Percentiles rank a stretch among this genome's conserved stretches.
Conservation (phyloP, 1,140 invertebrate genomes). For the Octopus sinensis region DNA sequence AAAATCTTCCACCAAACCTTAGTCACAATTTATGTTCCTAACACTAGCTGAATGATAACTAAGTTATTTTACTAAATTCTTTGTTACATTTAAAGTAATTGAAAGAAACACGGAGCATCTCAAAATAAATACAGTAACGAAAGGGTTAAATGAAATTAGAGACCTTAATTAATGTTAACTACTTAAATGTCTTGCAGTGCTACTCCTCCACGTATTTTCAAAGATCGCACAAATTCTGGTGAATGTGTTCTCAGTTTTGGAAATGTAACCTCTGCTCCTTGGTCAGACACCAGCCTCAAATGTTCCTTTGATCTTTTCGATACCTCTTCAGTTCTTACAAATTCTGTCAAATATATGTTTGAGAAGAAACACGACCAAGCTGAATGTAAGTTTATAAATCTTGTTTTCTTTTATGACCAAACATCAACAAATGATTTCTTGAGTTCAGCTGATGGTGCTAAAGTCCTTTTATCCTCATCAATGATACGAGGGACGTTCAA, state of each 20-base stretch:
- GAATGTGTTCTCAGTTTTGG: conserved; percentile 60
- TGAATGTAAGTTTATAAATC: conserved; percentile 30
- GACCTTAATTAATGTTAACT: too few species aligned
- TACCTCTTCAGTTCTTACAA: conserved; percentile 17
- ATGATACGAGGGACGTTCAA: background rate
- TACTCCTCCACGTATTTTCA: conserved; percentile 62
- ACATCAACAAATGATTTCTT: background rate
- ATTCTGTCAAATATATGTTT: conserved; percentile 60
- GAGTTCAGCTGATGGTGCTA: background rate
- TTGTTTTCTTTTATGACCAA: background rate
- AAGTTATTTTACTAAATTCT: too few species aligned
- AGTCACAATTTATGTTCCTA: too few species aligned
- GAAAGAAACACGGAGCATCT: too few species aligned
- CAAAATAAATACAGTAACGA: too few species aligned
- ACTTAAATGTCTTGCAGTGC: conserved; percentile 21
- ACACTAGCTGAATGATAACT: too few species aligned
- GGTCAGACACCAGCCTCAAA: conserved; percentile 34
- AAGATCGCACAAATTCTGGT: conserved; percentile 61
- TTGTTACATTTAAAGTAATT: too few species aligned
- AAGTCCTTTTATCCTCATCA: background rate
- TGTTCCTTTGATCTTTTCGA: conserved; percentile 29
- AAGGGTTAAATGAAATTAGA: too few species aligned
- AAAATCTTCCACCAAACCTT: too few species aligned
- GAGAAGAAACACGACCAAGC: conserved; percentile 61
- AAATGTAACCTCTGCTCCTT: conserved; percentile 34